Base-by-base conservation (phyloP, 2,888 invertebrate genomes). In the Lapara coniferarum region DNA sequence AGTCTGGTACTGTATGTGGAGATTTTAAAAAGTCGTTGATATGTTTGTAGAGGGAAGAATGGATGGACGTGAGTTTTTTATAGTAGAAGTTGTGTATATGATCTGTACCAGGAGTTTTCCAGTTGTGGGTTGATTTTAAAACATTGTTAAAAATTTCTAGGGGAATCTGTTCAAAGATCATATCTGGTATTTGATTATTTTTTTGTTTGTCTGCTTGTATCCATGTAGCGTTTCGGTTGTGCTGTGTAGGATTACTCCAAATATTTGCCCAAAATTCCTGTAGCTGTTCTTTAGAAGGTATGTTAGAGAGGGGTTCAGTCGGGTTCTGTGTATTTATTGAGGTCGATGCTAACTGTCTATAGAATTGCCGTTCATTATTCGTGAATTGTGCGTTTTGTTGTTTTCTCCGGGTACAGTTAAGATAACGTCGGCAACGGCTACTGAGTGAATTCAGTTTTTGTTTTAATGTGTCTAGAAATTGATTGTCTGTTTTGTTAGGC, bases 21-120 rank as follows among this genome's bases (percentile, higher is more conserved):
- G 66, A 2, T 46, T 71, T 10, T 1, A 75, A 68, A 13, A 74
- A 74, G 10, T 69, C 16, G 53, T 74, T 74, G 12, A 75, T 68
- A 13, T 69, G 13, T 7, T 69, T 74, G 8, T 44, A 8, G 0
- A 58, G 0, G 1, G 7, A 2, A 7, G 44, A 2, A n/a, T 58
- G 58, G 1, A n/a, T 0, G 2, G 2, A n/a, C 10, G 58, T 44
- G 2, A 58, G 37, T 8, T 58, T 58, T n/a, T 58, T 44, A 10
- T 53, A 53, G 8, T 16, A 53, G 16, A 16, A 16, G 10, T 53
- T 53, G 2, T 53, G 53, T 5, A 53, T 53, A 1, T 53, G 10
- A 14, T 44, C 58, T 8, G 2, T 58, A n/a, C 44, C 44, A 2
- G 44, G 44, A 0, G 58, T 1, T 16, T 58, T 58, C 44, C 44